Conservation (phyloP, 2,888 invertebrate genomes). For the Sceliomorpha sp. region DNA sequence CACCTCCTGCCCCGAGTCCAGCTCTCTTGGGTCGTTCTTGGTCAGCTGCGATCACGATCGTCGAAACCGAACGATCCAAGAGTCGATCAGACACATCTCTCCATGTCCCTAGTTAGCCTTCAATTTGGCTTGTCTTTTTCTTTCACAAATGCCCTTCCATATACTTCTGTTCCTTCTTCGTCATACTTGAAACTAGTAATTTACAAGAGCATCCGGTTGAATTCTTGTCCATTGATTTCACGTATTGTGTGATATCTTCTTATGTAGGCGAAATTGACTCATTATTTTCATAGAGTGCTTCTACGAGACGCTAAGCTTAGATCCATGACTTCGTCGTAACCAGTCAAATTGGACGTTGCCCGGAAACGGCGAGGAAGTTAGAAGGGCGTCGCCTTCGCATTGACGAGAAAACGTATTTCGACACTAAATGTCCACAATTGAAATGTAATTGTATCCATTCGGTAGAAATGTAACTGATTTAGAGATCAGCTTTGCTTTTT, state of each 20-base stretch:
- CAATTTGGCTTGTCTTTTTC: background rate
- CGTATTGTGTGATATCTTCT: too few relatives aligned
- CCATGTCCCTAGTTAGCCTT: conserved; percentile 8
- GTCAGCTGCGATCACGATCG: conserved; percentile 70
- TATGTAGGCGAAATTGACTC: conserved; percentile 22
- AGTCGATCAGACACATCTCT: conserved; percentile 42
- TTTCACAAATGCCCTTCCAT: too few relatives aligned
- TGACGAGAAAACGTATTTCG: conserved; percentile 38
- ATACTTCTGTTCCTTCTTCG: too few relatives aligned
- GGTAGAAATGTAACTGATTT: conserved; percentile 22
- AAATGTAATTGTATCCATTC: conserved; percentile 50
- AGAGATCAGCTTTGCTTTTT: too few relatives aligned
- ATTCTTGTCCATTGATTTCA: too few relatives aligned
- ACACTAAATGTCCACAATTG: conserved; percentile 48
- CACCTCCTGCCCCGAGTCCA: conserved; percentile 58
- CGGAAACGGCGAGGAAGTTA: conserved; percentile 52
- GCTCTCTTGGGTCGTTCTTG: conserved; percentile 70
- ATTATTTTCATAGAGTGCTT: conserved; percentile 41
- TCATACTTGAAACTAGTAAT: too few relatives aligned
- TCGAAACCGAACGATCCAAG: conserved; percentile 37
- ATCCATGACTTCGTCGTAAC: conserved; percentile 51
- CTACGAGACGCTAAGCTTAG: conserved; percentile 25
- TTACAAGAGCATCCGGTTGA: too few relatives aligned
- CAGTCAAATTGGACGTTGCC: conserved; percentile 59
- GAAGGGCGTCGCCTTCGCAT: conserved; percentile 53